phyloP scores from a whole-genome alignment of 1,140 invertebrate genomes.

The Ceratitis capitata region DNA sequence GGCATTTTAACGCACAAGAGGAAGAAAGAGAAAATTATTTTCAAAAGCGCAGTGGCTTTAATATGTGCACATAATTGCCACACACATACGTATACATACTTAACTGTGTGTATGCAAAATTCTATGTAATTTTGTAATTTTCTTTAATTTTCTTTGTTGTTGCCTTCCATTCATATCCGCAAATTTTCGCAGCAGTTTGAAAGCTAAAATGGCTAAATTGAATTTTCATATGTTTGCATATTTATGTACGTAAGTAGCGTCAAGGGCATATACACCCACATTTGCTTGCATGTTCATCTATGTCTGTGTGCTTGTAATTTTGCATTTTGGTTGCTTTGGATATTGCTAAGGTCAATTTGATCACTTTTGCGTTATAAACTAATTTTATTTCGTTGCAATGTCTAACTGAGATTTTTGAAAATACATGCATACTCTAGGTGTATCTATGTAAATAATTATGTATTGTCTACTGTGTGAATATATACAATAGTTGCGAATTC shows the following conservation, averaged over 20 bases:
- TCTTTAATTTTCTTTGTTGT: background rate
- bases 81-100: background rate
- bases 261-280: background rate
- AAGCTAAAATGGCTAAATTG: background rate
- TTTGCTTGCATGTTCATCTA: background rate
- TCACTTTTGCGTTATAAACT: background rate
- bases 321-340: background rate
- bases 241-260: background rate
- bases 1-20: no score
- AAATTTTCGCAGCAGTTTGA: background rate
- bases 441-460: no score
- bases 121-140: constrained; percentile 3
- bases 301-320: background rate
- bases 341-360: background rate
- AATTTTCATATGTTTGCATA: background rate
- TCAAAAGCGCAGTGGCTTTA: background rate
- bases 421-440: background rate
- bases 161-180: background rate
- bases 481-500: no score
- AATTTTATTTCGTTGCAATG: background rate
- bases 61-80: background rate
- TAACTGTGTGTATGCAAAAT: background rate
- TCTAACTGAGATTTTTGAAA: no score
- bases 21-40: background rate
- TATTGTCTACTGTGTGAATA: no score